Evolutionary conservation across 2,888 invertebrate species (phyloP).

Genomic region (Homarus gammarus): DNA sequence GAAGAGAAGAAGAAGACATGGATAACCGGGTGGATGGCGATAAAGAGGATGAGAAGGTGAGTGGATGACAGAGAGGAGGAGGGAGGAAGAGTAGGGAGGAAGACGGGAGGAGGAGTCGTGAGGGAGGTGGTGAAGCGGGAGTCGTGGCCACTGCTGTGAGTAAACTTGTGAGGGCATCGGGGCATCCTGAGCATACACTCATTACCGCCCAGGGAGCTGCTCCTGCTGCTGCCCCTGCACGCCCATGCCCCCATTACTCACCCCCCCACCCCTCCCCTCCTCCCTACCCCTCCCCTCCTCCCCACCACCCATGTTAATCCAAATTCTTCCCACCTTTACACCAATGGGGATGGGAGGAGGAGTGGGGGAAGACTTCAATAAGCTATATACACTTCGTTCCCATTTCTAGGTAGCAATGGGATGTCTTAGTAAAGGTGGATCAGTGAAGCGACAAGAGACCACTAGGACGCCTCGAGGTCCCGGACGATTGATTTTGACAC

Average conservation of each 20-base stretch:
- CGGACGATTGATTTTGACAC: too few species aligned
- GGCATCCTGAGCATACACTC: conserved; percentile 25
- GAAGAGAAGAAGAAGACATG: neutral
- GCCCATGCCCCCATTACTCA: neutral
- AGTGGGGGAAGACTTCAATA: too few species aligned
- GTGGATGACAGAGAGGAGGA: neutral
- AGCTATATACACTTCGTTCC: too few species aligned
- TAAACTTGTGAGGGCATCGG: conserved; percentile 12
- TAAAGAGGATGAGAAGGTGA: neutral
- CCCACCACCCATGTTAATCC: neutral
- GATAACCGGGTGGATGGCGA: neutral
- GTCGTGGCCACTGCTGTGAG: neutral
- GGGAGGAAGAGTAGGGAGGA: neutral
- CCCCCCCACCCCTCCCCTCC: neutral
- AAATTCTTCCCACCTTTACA: too few species aligned
- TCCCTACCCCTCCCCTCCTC: neutral
- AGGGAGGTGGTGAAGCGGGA: neutral
- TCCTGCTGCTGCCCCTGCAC: neutral
- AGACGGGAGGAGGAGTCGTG: neutral
- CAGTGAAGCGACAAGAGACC: too few species aligned
- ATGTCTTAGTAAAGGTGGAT: too few species aligned
- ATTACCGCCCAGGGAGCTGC: neutral
- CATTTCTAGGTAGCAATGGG: too few species aligned
- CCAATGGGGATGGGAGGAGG: too few species aligned
- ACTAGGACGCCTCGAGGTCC: too few species aligned